phyloP scores from a whole-genome alignment of 1,140 invertebrate genomes.

The Sitobion miscanthi region DNA sequence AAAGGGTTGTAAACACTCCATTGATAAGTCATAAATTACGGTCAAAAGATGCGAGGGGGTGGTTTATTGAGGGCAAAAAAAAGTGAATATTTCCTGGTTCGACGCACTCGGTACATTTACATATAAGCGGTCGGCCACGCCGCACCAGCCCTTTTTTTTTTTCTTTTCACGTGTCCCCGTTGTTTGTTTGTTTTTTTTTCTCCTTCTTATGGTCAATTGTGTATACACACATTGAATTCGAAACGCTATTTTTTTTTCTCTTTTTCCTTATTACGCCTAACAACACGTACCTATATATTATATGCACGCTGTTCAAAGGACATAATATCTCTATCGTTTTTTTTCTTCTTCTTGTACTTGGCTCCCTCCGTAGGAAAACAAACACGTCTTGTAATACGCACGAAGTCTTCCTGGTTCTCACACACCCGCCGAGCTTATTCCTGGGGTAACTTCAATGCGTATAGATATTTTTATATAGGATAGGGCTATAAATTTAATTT shows the following conservation, averaged over 20 bases:
- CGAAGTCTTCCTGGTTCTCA: constrained; percentile 50
- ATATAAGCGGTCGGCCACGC: neutral
- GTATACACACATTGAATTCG: constrained; percentile 20
- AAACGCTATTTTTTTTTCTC: constrained; percentile 40
- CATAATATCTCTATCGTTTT: constrained; percentile 27
- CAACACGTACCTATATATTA: constrained; percentile 18
- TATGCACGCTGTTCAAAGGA: constrained; percentile 25
- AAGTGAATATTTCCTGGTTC: constrained; percentile 56
- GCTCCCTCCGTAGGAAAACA: constrained; percentile 3
- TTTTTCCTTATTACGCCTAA: constrained; percentile 12
- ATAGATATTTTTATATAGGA: neutral
- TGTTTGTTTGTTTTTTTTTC: constrained; percentile 45
- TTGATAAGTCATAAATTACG: constrained; percentile 55
- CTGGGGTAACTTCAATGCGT: neutral
- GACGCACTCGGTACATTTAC: constrained; percentile 49
- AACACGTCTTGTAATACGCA: neutral
- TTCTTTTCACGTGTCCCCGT: constrained; percentile 28
- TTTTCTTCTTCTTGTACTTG: neutral
- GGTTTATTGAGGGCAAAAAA: constrained; percentile 37
- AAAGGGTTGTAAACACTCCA: constrained; percentile 54
- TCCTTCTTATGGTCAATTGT: constrained; percentile 53
- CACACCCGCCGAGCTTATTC: constrained; percentile 36
- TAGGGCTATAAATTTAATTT: constrained; percentile 18
- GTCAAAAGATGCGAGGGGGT: constrained; percentile 7
- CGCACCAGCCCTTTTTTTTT: constrained; percentile 5